phyloP scores from a whole-genome alignment of 2,797 vertebrate genomes.

The Catostomus latipinnis region DNA sequence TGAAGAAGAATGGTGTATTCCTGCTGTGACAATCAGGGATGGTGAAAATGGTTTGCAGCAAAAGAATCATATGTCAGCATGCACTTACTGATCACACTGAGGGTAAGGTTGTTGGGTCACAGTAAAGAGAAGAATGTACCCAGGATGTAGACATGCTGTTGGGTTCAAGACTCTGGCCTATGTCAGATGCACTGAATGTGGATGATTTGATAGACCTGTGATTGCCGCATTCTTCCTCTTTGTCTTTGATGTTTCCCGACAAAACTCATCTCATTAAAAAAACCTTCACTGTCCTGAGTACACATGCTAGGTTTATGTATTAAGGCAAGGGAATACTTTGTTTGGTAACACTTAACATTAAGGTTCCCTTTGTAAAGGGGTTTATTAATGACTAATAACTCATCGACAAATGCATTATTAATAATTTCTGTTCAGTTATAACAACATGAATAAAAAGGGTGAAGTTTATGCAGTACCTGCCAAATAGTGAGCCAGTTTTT shows the following conservation, averaged over 20 bases:
- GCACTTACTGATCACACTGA: constrained; percentile 84
- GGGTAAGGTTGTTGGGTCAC: constrained; percentile 82
- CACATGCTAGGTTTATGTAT: not conserved
- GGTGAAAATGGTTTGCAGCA: not conserved
- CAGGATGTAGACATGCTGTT: constrained; percentile 77
- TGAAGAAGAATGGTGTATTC: not conserved
- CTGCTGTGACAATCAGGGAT: not conserved
- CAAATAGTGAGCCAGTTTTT: no score
- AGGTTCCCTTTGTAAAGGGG: no score
- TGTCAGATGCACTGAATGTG: constrained; percentile 22
- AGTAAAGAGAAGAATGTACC: constrained; percentile 80
- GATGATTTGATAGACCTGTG: constrained; percentile 37
- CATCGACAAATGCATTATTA: no score
- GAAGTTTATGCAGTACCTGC: no score
- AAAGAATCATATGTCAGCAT: not conserved
- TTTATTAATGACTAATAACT: no score
- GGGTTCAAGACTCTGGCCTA: constrained; percentile 80
- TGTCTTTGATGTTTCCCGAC: constrained; percentile 50
- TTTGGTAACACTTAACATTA: no score
- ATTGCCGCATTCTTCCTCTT: constrained; percentile 41
- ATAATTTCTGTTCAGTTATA: no score
- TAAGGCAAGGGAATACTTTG: not conserved
- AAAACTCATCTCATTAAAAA: constrained; percentile 21
- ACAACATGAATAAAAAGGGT: no score
- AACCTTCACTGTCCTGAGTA: no score